Percentiles rank a stretch among this genome's conserved stretches.
Evolutionary conservation across 2,797 vertebrate species (phyloP).

Genomic region (Sylvia borin): DNA sequence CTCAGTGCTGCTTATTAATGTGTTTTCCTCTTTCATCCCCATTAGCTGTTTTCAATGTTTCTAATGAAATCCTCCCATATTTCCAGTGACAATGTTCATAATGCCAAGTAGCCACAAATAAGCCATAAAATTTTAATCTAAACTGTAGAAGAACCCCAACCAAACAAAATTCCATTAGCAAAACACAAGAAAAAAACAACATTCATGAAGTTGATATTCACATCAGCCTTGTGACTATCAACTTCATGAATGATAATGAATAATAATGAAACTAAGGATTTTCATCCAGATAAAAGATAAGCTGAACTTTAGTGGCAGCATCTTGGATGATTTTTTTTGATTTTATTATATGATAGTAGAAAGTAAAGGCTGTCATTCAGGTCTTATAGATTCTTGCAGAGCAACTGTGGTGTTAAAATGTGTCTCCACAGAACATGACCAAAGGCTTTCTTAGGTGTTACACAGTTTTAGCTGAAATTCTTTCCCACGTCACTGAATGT

Average conservation of each 20-base stretch:
- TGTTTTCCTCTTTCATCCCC: not conserved
- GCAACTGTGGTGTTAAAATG: not conserved
- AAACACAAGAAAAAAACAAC: not conserved
- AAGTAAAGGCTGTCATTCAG: not conserved
- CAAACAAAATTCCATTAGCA: not conserved
- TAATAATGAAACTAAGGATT: not conserved
- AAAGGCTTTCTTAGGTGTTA: not conserved
- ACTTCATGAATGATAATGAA: not conserved
- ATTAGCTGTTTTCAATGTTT: not conserved
- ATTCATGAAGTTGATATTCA: too few species aligned
- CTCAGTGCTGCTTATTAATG: not conserved
- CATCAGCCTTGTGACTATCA: not conserved
- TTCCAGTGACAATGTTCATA: not conserved
- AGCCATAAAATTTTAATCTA: not conserved
- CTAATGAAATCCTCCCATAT: not conserved
- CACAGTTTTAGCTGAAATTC: not conserved
- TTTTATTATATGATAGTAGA: not conserved
- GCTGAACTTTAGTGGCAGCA: not conserved
- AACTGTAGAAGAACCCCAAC: not conserved
- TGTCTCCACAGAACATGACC: not conserved
- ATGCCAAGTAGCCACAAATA: not conserved
- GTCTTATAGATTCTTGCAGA: not conserved
- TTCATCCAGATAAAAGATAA: not conserved
- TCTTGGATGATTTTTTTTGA: not conserved
- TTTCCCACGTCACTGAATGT: not conserved